Evolutionary conservation across 2,888 invertebrate species (phyloP).

Genomic region (Diploptera punctata): DNA sequence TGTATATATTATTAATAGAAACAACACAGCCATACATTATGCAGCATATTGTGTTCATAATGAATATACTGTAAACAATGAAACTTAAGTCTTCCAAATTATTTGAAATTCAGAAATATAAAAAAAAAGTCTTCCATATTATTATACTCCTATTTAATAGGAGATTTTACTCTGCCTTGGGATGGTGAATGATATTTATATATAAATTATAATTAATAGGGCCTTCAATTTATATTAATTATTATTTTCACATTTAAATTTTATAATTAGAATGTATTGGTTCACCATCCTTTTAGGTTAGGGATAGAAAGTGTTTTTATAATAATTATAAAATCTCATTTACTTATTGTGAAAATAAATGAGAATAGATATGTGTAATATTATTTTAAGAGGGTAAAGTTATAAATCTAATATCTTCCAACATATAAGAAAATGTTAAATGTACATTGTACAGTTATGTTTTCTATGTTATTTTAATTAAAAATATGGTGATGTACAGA

Average conservation of each 20-base stretch:
- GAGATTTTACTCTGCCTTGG: slow-evolving; percentile 1
- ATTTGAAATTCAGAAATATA: background rate
- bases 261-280: too few species aligned
- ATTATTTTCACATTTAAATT: too few species aligned
- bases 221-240: too few species aligned
- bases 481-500: background rate
- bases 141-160: background rate
- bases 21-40: background rate
- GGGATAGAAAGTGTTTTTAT: slow-evolving; percentile 10
- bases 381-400: slow-evolving; percentile 2
- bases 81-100: slow-evolving; percentile 22
- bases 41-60: too few species aligned
- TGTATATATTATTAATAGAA: background rate
- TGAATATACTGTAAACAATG: too few species aligned
- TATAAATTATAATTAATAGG: too few species aligned
- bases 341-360: background rate
- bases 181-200: background rate
- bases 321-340: slow-evolving; percentile 22
- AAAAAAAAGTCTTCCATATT: slow-evolving; percentile 14
- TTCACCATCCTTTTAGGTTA: background rate
- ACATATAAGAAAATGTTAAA: background rate
- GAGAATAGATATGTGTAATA: background rate
- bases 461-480: slow-evolving; percentile 3
- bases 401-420: slow-evolving; percentile 35
- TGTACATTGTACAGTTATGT: slow-evolving; percentile 9